Percentiles rank a stretch among this genome's conserved stretches.
These are phyloP conservation scores for Drosophila kanapiae DNA, from an alignment of 1,140 invertebrate species.

Conservation along the genomic window DNA sequence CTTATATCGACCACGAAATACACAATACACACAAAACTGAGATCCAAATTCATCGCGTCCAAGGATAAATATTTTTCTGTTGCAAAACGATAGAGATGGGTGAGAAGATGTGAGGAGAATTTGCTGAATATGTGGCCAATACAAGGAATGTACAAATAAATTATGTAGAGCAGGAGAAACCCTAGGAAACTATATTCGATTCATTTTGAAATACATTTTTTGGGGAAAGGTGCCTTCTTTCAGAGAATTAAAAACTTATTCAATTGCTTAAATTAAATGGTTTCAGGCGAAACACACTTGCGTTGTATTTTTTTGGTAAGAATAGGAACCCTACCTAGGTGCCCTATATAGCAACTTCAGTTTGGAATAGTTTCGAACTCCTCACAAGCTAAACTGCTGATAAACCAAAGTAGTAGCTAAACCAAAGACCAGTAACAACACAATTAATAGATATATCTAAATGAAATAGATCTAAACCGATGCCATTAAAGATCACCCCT, in stretches of 20 bases:
- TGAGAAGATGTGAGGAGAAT: constrained; percentile 22
- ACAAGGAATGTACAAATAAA: constrained; percentile 57
- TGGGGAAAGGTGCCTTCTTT: constrained; percentile 51
- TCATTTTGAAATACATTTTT: constrained; percentile 25
- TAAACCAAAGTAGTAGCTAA: constrained; percentile 47
- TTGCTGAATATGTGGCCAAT: constrained; percentile 60
- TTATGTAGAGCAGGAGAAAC: constrained; percentile 25
- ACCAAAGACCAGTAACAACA: constrained; percentile 47
- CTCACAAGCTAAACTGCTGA: constrained; percentile 60
- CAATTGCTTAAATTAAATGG: constrained; percentile 51
- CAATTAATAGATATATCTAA: constrained; percentile 1
- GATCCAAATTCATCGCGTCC: constrained; percentile 45
- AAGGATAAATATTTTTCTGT: constrained; percentile 32
- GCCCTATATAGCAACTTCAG: constrained; percentile 17
- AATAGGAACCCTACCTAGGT: constrained; percentile 1
- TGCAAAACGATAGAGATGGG: constrained; percentile 23
- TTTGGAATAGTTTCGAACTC: constrained; percentile 37
- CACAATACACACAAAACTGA: constrained; percentile 19
- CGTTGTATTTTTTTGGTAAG: constrained; percentile 1
- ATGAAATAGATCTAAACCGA: constrained; percentile 25
- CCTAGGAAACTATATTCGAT: constrained; percentile 38
- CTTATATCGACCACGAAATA: constrained; percentile 35
- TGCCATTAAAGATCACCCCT: constrained; percentile 16
- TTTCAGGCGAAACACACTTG: constrained; percentile 49
- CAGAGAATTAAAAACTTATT: constrained; percentile 36